phyloP scores from a whole-genome alignment of 2,888 invertebrate species.

The Maniola hyperantus region DNA sequence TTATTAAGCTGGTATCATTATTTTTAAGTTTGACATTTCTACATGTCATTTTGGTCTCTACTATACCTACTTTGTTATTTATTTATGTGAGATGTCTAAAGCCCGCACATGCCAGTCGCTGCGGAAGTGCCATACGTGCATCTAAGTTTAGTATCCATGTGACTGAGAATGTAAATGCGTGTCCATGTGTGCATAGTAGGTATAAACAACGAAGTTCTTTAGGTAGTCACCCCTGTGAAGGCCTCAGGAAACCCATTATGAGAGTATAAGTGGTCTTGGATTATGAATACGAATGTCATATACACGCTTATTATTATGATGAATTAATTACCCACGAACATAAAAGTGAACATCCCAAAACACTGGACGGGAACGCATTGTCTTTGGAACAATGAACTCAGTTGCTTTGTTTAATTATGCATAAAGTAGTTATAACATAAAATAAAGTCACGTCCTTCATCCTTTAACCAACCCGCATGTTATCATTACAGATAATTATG shows the following conservation, averaged over 20 bases:
- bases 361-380: slow-evolving; percentile 58
- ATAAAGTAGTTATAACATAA: slow-evolving; percentile 36
- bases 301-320: slow-evolving; percentile 47
- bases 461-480: neutral
- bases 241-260: slow-evolving; percentile 54
- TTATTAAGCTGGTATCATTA: no score
- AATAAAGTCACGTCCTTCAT: slow-evolving; percentile 25
- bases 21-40: no score
- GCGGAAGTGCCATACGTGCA: slow-evolving; percentile 29
- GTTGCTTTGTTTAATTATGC: slow-evolving; percentile 43
- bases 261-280: slow-evolving; percentile 43
- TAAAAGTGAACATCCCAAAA: slow-evolving; percentile 59
- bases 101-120: slow-evolving; percentile 24
- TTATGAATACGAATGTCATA: slow-evolving; percentile 56
- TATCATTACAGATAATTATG: neutral
- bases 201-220: slow-evolving; percentile 38
- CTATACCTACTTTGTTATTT: slow-evolving; percentile 6
- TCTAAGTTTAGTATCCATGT: slow-evolving; percentile 33
- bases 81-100: slow-evolving; percentile 13
- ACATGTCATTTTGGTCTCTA: neutral
- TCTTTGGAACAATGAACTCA: slow-evolving; percentile 58
- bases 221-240: slow-evolving; percentile 45
- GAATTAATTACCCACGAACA: slow-evolving; percentile 59
- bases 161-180: slow-evolving; percentile 31
- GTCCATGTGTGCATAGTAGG: slow-evolving; percentile 31